phyloP scores from a whole-genome alignment of 2,888 invertebrate species.

The Pomacea canaliculata region DNA sequence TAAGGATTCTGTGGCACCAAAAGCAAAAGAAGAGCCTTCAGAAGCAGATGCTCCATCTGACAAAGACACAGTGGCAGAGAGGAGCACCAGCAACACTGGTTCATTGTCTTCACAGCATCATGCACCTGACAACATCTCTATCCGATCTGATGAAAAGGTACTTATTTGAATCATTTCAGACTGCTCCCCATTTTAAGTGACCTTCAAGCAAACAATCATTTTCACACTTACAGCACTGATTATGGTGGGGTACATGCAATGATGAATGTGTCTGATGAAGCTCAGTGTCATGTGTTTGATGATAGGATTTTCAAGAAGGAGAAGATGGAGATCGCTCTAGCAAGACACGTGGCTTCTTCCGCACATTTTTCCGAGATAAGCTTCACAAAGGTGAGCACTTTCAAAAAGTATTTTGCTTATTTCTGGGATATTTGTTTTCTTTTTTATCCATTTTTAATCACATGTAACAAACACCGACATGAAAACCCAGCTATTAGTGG shows the following conservation, averaged over 20 bases:
- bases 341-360: conserved; percentile 75
- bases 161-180: not conserved
- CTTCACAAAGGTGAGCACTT: conserved; percentile 57
- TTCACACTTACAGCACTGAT: too few relatives aligned
- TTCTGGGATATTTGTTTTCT: too few relatives aligned
- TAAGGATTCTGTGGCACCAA: conserved; percentile 13
- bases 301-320: conserved; percentile 30
- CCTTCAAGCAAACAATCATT: too few relatives aligned
- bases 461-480: too few relatives aligned
- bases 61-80: not conserved
- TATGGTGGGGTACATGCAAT: too few relatives aligned
- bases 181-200: not conserved
- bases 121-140: conserved; percentile 28
- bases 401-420: not conserved
- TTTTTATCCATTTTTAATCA: too few relatives aligned
- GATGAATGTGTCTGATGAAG: too few relatives aligned
- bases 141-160: conserved; percentile 52
- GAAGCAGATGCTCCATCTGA: conserved; percentile 3
- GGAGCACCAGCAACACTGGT: conserved; percentile 43
- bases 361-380: conserved; percentile 75
- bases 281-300: too few relatives aligned
- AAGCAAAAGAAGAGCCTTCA: conserved; percentile 16
- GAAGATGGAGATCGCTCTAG: conserved; percentile 64
- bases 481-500: too few relatives aligned
- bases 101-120: conserved; percentile 38